Percentiles rank a stretch among this genome's conserved stretches.
Evolutionary conservation across 2,888 invertebrate genomes (phyloP).

Genomic region (Dolichomitus sp.): DNA sequence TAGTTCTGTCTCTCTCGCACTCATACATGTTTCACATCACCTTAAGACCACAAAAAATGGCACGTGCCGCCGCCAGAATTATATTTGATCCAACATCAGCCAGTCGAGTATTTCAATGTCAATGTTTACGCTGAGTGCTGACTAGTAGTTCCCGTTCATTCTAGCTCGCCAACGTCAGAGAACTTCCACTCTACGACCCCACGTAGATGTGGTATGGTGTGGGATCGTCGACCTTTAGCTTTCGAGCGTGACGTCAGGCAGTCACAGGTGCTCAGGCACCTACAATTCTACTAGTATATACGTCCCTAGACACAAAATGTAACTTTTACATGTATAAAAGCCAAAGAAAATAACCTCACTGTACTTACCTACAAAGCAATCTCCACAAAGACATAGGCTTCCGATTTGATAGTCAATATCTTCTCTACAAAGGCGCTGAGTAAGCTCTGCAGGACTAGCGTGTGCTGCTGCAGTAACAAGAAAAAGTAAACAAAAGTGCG

Average conservation of each 20-base stretch:
- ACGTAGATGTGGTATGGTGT: neutral
- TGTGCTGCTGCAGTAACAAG: neutral
- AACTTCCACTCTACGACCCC: slow-evolving; percentile 3
- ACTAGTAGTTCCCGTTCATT: neutral
- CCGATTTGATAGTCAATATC: neutral
- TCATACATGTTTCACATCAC: too few relatives aligned
- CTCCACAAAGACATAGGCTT: neutral
- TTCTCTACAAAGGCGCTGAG: neutral
- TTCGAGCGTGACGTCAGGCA: slow-evolving; percentile 32
- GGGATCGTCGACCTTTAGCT: slow-evolving; percentile 43
- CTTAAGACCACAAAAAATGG: neutral
- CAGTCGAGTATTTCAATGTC: neutral
- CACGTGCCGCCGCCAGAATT: neutral
- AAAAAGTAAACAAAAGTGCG: slow-evolving; percentile 8
- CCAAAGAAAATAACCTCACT: neutral
- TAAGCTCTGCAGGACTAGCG: neutral
- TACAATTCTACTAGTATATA: neutral
- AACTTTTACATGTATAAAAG: neutral
- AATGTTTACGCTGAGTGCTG: neutral
- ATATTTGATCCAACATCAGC: neutral
- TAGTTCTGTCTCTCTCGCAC: too few relatives aligned
- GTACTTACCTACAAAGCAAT: neutral
- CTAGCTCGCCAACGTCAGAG: neutral
- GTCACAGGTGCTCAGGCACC: slow-evolving; percentile 18
- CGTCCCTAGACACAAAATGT: neutral